Conservation (phyloP, 2,113 vertebrate species). For the Carollia perspicillata region DNA sequence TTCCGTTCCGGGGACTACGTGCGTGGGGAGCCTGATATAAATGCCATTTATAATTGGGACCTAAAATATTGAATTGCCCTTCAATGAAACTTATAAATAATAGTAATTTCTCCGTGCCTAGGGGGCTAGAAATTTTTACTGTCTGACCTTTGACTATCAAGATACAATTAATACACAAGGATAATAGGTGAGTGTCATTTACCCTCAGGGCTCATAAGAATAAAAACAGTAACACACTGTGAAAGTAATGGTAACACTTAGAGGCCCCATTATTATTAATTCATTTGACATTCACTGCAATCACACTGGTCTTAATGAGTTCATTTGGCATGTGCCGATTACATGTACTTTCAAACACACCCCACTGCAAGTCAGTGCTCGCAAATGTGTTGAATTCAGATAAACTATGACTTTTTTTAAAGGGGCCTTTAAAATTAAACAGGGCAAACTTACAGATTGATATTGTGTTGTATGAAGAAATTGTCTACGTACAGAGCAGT, state of each 20-base stretch:
- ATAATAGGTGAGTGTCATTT: conserved; percentile 82
- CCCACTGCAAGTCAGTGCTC: conserved; percentile 79
- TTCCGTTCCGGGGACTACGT: conserved; percentile 9
- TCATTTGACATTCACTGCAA: conserved; percentile 86
- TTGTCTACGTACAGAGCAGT: not conserved
- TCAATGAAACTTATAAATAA: conserved; percentile 73
- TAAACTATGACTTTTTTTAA: not conserved
- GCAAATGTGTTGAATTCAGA: conserved; percentile 69
- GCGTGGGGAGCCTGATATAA: not conserved
- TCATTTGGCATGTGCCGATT: conserved; percentile 80
- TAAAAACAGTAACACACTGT: conserved; percentile 84
- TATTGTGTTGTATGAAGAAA: not conserved
- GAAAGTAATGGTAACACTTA: conserved; percentile 86
- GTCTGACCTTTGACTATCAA: conserved; percentile 83
- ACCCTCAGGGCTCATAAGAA: conserved; percentile 81
- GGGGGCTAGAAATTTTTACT: conserved; percentile 79
- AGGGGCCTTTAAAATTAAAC: conserved; percentile 14
- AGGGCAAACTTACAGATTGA: not conserved
- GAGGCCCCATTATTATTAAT: conserved; percentile 87
- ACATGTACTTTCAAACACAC: conserved; percentile 73
- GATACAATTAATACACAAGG: conserved; percentile 84
- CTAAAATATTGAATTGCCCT: conserved; percentile 68
- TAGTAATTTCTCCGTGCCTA: conserved; percentile 71
- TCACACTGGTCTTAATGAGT: conserved; percentile 85
- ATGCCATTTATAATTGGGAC: conserved; percentile 67